Conservation (phyloP, 2,113 vertebrate species). For the Calonectris borealis region DNA sequence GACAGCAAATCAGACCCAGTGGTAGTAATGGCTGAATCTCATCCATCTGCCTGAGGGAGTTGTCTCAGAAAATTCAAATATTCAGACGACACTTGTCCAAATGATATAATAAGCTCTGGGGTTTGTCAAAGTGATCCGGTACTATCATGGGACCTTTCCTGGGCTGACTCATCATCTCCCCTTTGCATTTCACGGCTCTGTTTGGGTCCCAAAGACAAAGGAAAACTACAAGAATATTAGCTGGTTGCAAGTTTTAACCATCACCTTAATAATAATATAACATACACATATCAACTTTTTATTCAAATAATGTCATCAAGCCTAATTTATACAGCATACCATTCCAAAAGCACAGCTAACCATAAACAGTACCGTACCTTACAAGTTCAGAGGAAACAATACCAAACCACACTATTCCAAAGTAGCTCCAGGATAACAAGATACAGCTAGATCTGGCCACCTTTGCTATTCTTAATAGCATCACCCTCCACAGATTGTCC, state of each 20-base stretch:
- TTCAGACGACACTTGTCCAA: background rate
- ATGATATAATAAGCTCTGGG: background rate
- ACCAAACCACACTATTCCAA: background rate
- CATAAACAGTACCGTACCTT: background rate
- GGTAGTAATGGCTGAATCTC: background rate
- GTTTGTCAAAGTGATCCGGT: background rate
- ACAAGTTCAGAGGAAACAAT: background rate
- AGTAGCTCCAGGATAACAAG: background rate
- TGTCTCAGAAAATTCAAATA: slow-evolving; percentile 5
- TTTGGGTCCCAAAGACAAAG: background rate
- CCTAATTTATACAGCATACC: background rate
- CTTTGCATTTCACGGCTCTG: background rate
- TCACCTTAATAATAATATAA: background rate
- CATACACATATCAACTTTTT: background rate
- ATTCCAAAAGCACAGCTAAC: background rate
- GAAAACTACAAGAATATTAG: background rate
- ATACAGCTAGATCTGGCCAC: background rate
- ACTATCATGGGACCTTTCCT: background rate
- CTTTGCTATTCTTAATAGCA: background rate
- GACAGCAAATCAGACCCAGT: slow-evolving; percentile 5
- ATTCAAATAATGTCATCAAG: background rate
- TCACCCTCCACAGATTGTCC: background rate
- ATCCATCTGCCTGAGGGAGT: background rate
- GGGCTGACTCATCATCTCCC: background rate
- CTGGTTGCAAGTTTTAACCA: background rate